Conservation (phyloP, 1,140 invertebrate species). For the Bathynomus jamesi region DNA sequence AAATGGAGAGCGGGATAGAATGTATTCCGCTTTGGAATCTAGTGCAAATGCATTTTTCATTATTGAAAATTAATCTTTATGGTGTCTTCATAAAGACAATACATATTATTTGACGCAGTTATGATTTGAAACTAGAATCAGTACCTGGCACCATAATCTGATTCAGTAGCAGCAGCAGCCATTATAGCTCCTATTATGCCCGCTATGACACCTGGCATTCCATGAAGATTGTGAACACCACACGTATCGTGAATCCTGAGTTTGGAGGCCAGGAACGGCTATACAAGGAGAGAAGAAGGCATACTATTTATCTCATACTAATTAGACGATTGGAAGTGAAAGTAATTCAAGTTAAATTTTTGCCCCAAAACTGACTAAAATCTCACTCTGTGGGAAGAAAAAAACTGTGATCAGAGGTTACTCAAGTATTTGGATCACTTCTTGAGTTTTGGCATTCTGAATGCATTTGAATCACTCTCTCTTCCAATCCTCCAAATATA, state of each 20-base stretch:
- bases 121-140: neutral
- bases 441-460: too few relatives aligned
- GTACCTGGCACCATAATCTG: conserved; percentile 22
- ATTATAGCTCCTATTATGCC: conserved; percentile 68
- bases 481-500: too few relatives aligned
- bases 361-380: neutral
- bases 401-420: neutral
- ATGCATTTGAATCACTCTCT: too few relatives aligned
- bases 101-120: too few relatives aligned
- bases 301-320: neutral
- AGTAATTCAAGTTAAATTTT: too few relatives aligned
- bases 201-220: conserved; percentile 83
- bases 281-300: conserved; percentile 37
- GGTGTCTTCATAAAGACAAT: too few relatives aligned
- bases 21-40: neutral
- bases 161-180: conserved; percentile 59
- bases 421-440: neutral
- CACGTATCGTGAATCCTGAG: conserved; percentile 82
- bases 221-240: conserved; percentile 92
- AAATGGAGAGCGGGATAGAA: neutral
- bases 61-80: too few relatives aligned
- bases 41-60: too few relatives aligned
- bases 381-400: neutral
- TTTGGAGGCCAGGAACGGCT: conserved; percentile 63
- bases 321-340: neutral